Base-by-base conservation (phyloP, 2,797 vertebrate genomes). In the Pseudochaenichthys georgianus region DNA sequence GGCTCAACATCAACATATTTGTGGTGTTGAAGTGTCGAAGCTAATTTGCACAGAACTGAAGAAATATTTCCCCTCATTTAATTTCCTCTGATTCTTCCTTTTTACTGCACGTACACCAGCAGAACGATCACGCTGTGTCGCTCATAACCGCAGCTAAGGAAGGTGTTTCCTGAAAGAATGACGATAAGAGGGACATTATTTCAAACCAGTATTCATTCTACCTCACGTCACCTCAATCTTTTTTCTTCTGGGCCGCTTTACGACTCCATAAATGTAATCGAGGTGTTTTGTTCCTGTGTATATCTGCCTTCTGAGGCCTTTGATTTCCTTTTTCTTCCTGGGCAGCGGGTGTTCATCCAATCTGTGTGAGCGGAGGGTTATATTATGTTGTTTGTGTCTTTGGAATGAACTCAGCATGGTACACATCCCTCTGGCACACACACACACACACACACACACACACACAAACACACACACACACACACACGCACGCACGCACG, bases 381-480 rank as follows among this genome's bases (percentile, higher is more conserved):
- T 78, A 73, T 86, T 80, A 42, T 86, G 78, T 78, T 87, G 77
- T 86, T 85, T 86, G 81, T 86, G 80, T 80, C 82, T 90, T 80
- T 84, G 64, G 69, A 84, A 70, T 83, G 75, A 87, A 80, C 84
- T 84, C 80, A 47, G 78, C 80, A 73, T 70, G 77, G 82, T 82
- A 78, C 77, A 70, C 65, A 78, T 58, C 80, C 80, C 85, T 72
- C 74, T 86, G 78, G 80, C 70, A 45, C 31, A 42, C 41, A 46
- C 12, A 52, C 21, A 69, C 48, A 54, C n/a, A 47, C 16, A 55
- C 64, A 53, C 34, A 71, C 34, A 28, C 11, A 19, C 42, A 48
- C 43, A 34, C 47, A 46, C 41, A 46, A 12, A 47, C 34, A 31
- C 13, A 51, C 59, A 45, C 70, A 45, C 62, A 75, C 9, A 78